These are phyloP conservation scores for Lepidostoma basale DNA, from an alignment of 1,140 invertebrate genomes.

Conservation along the genomic window DNA sequence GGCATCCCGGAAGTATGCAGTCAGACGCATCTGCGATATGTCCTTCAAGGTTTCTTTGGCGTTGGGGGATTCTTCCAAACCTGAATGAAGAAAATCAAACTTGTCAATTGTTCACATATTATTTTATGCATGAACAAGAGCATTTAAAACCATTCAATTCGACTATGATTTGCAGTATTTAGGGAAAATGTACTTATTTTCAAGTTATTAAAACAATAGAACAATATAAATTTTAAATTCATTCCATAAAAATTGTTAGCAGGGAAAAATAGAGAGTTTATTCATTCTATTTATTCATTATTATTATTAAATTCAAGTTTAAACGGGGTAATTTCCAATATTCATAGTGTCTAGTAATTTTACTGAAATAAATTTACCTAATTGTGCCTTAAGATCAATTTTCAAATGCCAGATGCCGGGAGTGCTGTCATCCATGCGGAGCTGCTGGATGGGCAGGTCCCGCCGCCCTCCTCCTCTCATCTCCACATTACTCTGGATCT, in stretches of 20 bases:
- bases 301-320: no score
- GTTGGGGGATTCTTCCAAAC: slow-evolving; percentile 60
- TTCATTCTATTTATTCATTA: no score
- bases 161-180: no score
- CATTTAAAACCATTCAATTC: no score
- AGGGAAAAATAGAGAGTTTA: no score
- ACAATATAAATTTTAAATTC: no score
- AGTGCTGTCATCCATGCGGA: slow-evolving; percentile 64
- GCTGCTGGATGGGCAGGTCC: slow-evolving; percentile 60
- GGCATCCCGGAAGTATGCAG: slow-evolving; percentile 73
- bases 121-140: not conserved
- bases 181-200: no score
- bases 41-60: slow-evolving; percentile 68
- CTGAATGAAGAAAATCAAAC: slow-evolving; percentile 47
- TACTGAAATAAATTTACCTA: slow-evolving; percentile 49
- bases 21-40: slow-evolving; percentile 69
- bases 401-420: slow-evolving; percentile 77
- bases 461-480: slow-evolving; percentile 63
- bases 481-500: slow-evolving; percentile 64
- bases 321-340: no score
- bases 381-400: slow-evolving; percentile 72
- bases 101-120: not conserved
- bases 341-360: no score
- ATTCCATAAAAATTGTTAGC: no score
- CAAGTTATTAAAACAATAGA: no score